Base-by-base conservation (phyloP, 2,888 invertebrate genomes). In the Nemapogon koenigi region DNA sequence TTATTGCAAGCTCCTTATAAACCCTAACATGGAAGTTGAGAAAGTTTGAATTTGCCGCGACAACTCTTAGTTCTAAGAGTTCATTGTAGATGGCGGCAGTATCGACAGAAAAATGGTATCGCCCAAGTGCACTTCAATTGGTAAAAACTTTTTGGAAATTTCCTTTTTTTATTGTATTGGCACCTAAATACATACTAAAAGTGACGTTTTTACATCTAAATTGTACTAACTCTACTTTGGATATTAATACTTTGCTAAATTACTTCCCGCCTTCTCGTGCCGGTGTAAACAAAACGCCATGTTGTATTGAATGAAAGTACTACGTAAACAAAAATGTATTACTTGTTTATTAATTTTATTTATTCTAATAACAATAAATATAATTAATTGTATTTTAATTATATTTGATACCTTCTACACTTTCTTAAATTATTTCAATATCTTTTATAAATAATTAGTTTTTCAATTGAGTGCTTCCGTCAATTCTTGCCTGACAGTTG, bases 201-300 rank as follows among this genome's bases (percentile, higher is more conserved):
- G n/a, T n/a, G n/a, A n/a, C n/a, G n/a, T n/a, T n/a, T n/a, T n/a
- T n/a, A n/a, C n/a, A n/a, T n/a, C n/a, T n/a, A n/a, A n/a, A n/a
- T n/a, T n/a, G n/a, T n/a, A n/a, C n/a, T n/a, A n/a, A n/a, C n/a
- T n/a, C n/a, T n/a, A n/a, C n/a, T n/a, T n/a, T n/a, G n/a, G n/a
- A n/a, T n/a, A n/a, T n/a, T n/a, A n/a, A n/a, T n/a, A n/a, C n/a
- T n/a, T n/a, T n/a, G n/a, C n/a, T 28, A 45, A 61, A 69, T 49
- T 58, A 57, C 63, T 75, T 75, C 71, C 72, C 73, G 75, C 72
- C 69, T 72, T 66, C 63, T 69, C 69, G 68, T 69, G 78, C 79
- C 80, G 80, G 80, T 79, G 79, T 79, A 79, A 80, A 80, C 79
- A 79, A 79, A 79, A 72, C 69, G 76, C 78, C 79, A 79, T 78